phyloP scores from a whole-genome alignment of 2,113 vertebrate species.

The Mus musculus region GRCm39 chr11:64629501-64630000 shows the following conservation, averaged over 20 bases:
- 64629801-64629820: not conserved
- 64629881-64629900: not conserved
- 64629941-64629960: slow-evolving; percentile 62
- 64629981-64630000: slow-evolving; percentile 80
- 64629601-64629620: slow-evolving; percentile 34
- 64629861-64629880: not conserved
- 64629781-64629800: not conserved
- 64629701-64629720: slow-evolving; percentile 49
- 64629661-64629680: slow-evolving; percentile 8
- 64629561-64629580: not conserved
- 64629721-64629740: not conserved
- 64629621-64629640: not conserved
- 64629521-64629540: not conserved
- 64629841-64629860: not conserved
- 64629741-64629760: not conserved
- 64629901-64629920: slow-evolving; percentile 63
- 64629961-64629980: slow-evolving; percentile 56
- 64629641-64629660: not conserved
- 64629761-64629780: not conserved
- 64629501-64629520: not conserved
- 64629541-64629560: not conserved
- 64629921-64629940: slow-evolving; percentile 64
- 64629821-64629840: not conserved
- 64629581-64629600: slow-evolving; percentile 65
- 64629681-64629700: slow-evolving; percentile 27